Evolutionary conservation across 1,140 invertebrate species (phyloP).

Genomic region (Neodiprion virginianus): DNA sequence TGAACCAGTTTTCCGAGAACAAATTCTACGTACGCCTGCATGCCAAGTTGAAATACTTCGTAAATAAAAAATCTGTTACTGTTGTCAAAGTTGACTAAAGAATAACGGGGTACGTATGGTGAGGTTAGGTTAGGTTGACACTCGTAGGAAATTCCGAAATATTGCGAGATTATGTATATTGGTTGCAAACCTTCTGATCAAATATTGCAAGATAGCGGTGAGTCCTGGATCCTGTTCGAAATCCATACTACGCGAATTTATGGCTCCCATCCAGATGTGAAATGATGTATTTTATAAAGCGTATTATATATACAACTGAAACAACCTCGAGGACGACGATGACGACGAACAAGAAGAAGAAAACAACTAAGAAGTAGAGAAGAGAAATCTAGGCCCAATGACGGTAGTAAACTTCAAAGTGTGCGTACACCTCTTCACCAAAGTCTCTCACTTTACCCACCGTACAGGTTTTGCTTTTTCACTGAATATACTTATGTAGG

Average conservation of each 20-base stretch:
- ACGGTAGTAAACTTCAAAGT: not conserved
- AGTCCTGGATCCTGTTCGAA: constrained; percentile 50
- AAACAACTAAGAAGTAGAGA: not conserved
- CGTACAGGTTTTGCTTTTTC: not conserved
- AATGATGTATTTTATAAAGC: not conserved
- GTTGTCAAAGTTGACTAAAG: not conserved
- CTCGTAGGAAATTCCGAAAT: constrained; percentile 10
- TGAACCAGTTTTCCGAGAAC: no score
- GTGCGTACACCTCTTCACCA: not conserved
- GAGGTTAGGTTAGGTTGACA: constrained; percentile 12
- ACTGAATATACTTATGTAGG: no score
- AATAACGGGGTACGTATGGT: not conserved
- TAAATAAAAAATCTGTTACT: not conserved
- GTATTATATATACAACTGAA: not conserved
- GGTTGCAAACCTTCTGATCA: constrained; percentile 54
- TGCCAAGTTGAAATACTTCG: not conserved
- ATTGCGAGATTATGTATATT: no score
- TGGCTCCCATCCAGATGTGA: constrained; percentile 37
- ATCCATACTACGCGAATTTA: constrained; percentile 41
- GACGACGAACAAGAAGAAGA: not conserved
- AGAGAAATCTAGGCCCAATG: not conserved
- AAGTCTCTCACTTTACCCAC: not conserved
- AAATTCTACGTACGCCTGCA: not conserved
- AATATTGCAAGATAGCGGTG: constrained; percentile 54
- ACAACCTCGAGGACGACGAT: not conserved